These are phyloP conservation scores for Danaus melanippus DNA, from an alignment of 1,140 invertebrate genomes.

Conservation along the genomic window DNA sequence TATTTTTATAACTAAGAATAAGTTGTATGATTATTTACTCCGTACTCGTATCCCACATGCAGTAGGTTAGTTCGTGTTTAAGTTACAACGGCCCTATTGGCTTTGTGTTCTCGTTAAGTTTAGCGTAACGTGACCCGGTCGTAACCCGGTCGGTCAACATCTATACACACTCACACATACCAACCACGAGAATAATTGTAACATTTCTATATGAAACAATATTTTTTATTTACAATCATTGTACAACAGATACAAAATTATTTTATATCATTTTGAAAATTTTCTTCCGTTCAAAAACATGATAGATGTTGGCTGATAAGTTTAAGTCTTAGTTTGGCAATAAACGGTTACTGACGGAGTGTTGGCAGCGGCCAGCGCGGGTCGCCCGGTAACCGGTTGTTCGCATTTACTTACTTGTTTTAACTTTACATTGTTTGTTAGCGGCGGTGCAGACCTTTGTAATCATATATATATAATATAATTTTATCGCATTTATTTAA, in stretches of 20 bases:
- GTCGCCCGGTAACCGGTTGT: too few relatives aligned
- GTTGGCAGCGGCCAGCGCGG: constrained; percentile 37
- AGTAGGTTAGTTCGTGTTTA: constrained; percentile 36
- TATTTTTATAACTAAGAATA: constrained; percentile 68
- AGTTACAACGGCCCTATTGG: constrained; percentile 46
- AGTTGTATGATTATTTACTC: constrained; percentile 50
- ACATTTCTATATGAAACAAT: too few relatives aligned
- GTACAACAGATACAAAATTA: too few relatives aligned
- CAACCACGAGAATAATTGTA: too few relatives aligned
- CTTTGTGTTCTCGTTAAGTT: constrained; percentile 55
- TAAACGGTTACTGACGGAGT: constrained; percentile 45
- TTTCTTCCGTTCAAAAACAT: too few relatives aligned
- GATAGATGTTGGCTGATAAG: constrained; percentile 11
- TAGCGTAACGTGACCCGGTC: constrained; percentile 24
- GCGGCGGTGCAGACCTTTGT: constrained; percentile 21
- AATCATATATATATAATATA: constrained; percentile 6
- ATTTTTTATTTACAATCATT: too few relatives aligned
- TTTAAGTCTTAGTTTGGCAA: constrained; percentile 27
- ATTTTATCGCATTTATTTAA: constrained; percentile 6
- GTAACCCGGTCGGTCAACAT: constrained; percentile 27
- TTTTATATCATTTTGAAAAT: too few relatives aligned
- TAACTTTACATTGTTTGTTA: constrained; percentile 21
- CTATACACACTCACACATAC: constrained; percentile 1
- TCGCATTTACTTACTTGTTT: constrained; percentile 47
- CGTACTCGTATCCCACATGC: constrained; percentile 42